These are phyloP conservation scores for Haemorhous mexicanus DNA, from an alignment of 2,113 vertebrate genomes.

Conservation along the genomic window DNA sequence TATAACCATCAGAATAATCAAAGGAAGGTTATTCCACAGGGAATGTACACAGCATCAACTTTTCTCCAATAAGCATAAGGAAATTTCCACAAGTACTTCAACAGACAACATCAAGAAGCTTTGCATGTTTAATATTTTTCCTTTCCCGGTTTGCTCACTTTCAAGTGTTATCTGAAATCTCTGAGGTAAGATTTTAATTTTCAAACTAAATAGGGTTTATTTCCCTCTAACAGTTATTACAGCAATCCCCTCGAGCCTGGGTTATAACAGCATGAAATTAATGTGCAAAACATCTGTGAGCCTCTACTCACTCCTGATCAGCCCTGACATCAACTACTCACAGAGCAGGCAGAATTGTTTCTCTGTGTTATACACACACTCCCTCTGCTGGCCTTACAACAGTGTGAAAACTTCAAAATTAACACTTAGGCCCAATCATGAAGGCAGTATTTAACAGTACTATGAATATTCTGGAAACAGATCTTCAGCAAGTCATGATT, in stretches of 20 bases:
- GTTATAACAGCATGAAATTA: slow-evolving; percentile 28
- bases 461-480: background rate
- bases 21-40: background rate
- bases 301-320: background rate
- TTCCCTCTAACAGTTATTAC: background rate
- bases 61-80: background rate
- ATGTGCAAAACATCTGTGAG: background rate
- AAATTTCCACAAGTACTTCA: background rate
- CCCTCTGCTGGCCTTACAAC: slow-evolving; percentile 33
- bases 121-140: background rate
- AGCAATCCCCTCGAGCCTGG: background rate
- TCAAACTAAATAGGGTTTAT: background rate
- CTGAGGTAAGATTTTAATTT: slow-evolving; percentile 26
- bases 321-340: background rate
- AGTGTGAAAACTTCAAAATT: background rate
- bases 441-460: background rate
- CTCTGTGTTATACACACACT: background rate
- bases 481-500: background rate
- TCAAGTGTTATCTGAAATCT: background rate
- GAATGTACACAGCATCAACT: background rate
- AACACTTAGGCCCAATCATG: rapidly evolving
- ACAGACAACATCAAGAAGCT: background rate
- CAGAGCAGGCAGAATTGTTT: background rate
- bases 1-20: background rate
- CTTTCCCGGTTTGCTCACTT: background rate